Percentiles rank a stretch among this genome's conserved stretches.
Conservation (phyloP, 2,797 vertebrate genomes). For the Typhlichthys subterraneus region DNA sequence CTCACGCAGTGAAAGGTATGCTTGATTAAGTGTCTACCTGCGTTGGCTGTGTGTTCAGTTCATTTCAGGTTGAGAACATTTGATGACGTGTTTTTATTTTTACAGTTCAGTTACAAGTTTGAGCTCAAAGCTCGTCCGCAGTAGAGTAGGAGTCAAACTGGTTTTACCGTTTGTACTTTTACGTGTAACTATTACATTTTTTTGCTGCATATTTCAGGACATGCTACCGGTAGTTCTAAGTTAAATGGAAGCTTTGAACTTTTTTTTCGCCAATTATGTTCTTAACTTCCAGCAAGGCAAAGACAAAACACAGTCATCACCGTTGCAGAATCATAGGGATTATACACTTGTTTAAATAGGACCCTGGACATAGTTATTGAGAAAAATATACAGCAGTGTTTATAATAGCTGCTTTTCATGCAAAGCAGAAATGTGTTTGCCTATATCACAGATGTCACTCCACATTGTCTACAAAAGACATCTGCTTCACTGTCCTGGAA, state of each 20-base stretch:
- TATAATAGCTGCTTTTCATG: slow-evolving; percentile 29
- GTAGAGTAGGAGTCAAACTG: too few species aligned
- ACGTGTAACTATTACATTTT: too few species aligned
- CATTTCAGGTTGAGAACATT: too few species aligned
- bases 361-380: slow-evolving; percentile 42
- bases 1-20: too few species aligned
- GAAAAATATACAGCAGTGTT: slow-evolving; percentile 34
- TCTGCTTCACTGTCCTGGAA: not conserved
- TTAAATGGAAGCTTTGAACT: slow-evolving; percentile 27
- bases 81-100: too few species aligned
- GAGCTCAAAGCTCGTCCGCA: too few species aligned
- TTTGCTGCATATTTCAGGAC: slow-evolving; percentile 10
- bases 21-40: too few species aligned
- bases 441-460: slow-evolving; percentile 10
- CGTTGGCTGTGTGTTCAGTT: too few species aligned
- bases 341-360: slow-evolving; percentile 24
- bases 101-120: too few species aligned
- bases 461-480: slow-evolving; percentile 29
- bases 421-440: slow-evolving; percentile 21
- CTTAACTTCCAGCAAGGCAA: slow-evolving; percentile 31
- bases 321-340: slow-evolving; percentile 42
- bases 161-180: too few species aligned
- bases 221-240: slow-evolving; percentile 10
- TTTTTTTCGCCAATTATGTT: slow-evolving; percentile 7
- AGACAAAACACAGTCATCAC: slow-evolving; percentile 22